These are phyloP conservation scores for Spodoptera litura DNA, from an alignment of 1,140 invertebrate genomes.

Conservation along the genomic window DNA sequence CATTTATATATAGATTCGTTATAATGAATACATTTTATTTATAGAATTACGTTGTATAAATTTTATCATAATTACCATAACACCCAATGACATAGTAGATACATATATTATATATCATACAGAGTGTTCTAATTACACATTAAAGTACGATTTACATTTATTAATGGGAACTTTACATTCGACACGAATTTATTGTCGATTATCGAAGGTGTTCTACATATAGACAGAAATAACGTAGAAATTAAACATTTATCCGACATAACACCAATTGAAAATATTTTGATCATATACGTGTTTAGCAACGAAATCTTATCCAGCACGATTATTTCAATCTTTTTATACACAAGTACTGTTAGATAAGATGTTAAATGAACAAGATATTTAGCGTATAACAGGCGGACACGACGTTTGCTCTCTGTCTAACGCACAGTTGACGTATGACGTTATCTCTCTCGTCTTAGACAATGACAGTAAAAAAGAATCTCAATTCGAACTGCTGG, in stretches of 20 bases:
- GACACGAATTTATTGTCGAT: neutral
- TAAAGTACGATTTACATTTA: constrained; percentile 22
- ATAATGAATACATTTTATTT: neutral
- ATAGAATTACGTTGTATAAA: constrained; percentile 30
- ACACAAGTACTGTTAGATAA: neutral
- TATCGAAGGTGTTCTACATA: neutral
- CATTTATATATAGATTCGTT: neutral
- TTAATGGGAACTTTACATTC: neutral
- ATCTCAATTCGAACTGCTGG: neutral
- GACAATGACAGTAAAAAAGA: neutral
- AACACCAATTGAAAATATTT: neutral
- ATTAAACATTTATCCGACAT: neutral
- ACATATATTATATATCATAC: constrained; percentile 19
- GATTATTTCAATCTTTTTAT: neutral
- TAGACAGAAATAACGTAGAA: neutral
- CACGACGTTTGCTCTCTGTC: neutral
- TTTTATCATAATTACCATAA: constrained; percentile 26
- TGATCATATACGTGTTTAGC: constrained; percentile 16
- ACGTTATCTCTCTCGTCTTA: neutral
- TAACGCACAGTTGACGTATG: neutral
- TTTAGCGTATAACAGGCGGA: constrained; percentile 6
- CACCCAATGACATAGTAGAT: constrained; percentile 10
- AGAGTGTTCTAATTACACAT: constrained; percentile 28
- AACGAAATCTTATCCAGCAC: constrained; percentile 4
- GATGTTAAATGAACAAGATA: neutral